Percentiles rank a stretch among this genome's conserved stretches.
These are phyloP conservation scores for Micoletzkya japonica DNA, from an alignment of 2,888 invertebrate genomes.

Conservation along the genomic window DNA sequence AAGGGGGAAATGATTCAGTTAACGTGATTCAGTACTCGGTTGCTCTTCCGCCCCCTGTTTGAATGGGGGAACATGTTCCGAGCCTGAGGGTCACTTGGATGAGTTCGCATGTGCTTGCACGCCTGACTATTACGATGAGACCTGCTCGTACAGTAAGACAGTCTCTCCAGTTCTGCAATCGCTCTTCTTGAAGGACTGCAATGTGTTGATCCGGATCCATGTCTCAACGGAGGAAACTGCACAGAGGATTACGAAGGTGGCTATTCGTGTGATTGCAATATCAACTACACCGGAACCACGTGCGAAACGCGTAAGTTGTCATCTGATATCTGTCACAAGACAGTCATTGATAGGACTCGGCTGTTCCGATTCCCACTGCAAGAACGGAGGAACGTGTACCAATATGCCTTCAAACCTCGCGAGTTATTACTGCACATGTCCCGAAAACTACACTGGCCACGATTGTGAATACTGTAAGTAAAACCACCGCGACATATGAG, in stretches of 20 bases:
- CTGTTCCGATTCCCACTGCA: not conserved
- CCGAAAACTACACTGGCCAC: not conserved
- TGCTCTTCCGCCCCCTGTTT: not conserved
- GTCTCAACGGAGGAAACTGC: not conserved
- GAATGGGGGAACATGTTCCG: not conserved
- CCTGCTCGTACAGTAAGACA: not conserved
- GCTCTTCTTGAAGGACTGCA: not conserved
- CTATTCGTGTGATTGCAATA: not conserved
- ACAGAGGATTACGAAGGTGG: not conserved
- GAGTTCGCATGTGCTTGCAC: not conserved
- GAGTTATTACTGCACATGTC: not conserved
- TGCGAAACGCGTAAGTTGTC: not conserved
- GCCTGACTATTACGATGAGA: not conserved
- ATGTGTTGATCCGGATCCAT: not conserved
- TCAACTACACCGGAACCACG: not conserved
- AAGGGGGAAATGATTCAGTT: not conserved
- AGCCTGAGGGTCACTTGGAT: not conserved
- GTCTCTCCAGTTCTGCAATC: not conserved
- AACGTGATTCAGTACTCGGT: not conserved
- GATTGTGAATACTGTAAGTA: not conserved
- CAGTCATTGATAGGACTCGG: not conserved
- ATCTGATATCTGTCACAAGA: no score
- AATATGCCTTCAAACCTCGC: not conserved
- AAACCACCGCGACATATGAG: no score
- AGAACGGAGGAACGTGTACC: not conserved